Evolutionary conservation across 2,113 vertebrate species (phyloP).

Genomic region (Glareola pratincola): DNA sequence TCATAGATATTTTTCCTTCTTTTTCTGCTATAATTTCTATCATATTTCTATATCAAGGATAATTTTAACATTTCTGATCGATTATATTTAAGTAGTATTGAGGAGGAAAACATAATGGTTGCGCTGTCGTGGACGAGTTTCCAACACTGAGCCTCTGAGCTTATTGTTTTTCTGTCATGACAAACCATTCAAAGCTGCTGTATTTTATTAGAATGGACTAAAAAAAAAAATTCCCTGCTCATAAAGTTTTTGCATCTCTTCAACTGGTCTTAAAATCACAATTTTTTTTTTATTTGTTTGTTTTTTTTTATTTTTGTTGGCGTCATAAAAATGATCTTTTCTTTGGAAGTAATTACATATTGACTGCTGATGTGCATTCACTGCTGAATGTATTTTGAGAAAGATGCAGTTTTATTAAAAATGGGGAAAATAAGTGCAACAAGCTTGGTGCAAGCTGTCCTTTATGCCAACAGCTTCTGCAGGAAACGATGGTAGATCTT

Average conservation of each 20-base stretch:
- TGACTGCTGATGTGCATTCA: not conserved
- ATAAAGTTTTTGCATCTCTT: not conserved
- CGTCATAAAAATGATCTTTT: not conserved
- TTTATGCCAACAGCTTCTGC: not conserved
- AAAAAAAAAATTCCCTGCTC: not conserved
- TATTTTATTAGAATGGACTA: not conserved
- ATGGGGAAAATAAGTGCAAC: no score
- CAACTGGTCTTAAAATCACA: not conserved
- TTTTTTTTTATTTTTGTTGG: not conserved
- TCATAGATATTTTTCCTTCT: not conserved
- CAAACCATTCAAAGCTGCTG: not conserved
- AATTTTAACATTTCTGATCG: not conserved
- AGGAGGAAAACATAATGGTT: not conserved
- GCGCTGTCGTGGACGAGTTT: not conserved
- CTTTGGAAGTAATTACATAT: not conserved
- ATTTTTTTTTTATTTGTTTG: no score
- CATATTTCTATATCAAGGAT: not conserved
- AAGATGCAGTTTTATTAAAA: not conserved
- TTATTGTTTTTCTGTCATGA: not conserved
- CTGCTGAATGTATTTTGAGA: not conserved
- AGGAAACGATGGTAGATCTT: not conserved
- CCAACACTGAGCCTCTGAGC: not conserved
- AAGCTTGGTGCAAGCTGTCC: not conserved
- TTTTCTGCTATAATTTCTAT: not conserved
- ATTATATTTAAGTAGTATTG: not conserved